Evolutionary conservation across 2,797 vertebrate species (phyloP), one percentile per base, ranked within the genome.

Genomic region (Tympanoctomys barrerae): DNA sequence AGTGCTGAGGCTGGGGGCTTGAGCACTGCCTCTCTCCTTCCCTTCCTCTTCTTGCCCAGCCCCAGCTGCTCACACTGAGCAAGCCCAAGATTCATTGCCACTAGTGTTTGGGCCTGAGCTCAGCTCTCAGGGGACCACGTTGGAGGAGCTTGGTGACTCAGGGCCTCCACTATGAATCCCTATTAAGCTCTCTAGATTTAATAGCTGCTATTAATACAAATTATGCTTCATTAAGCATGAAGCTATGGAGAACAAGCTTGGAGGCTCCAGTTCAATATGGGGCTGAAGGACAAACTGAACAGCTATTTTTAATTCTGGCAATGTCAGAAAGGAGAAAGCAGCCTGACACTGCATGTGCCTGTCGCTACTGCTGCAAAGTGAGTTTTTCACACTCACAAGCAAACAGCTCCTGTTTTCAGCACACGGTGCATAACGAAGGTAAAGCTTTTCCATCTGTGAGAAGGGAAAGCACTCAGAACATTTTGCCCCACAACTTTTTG

Each of bases 161-260:
- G 59, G 87, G 91, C 31, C 91, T 91, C 5, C n/a, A 94, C 96
- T 70, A 97, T 95, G 97, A 98, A 97, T 97, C 96, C 97, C 97
- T 96, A 68, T 97, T 96, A 97, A 7, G 1, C 90, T 95, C 93
- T 97, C 95, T 94, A 96, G 95, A 97, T 98, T 97, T 98, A 98
- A 98, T 97, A 97, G 97, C 93, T 97, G 95, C 97, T 98, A 98
- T 98, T 99, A 98, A 98, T 98, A 98, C 89, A 98, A 96, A 96
- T 97, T 98, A 97, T 92, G 98, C 97, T 98, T 98, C 98, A 98
- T 98, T 98, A 98, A 98, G 98, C 97, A 90, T 97, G 96, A 98
- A 97, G 98, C 97, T 71, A 0, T 98, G 98, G 96, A 94, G 97
- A 98, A 97, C 28, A 4, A 19, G 88, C 94, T 98, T 90, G 39